Conservation (phyloP, 2,888 invertebrate species). For the Dasysyrphus albostriatus region DNA sequence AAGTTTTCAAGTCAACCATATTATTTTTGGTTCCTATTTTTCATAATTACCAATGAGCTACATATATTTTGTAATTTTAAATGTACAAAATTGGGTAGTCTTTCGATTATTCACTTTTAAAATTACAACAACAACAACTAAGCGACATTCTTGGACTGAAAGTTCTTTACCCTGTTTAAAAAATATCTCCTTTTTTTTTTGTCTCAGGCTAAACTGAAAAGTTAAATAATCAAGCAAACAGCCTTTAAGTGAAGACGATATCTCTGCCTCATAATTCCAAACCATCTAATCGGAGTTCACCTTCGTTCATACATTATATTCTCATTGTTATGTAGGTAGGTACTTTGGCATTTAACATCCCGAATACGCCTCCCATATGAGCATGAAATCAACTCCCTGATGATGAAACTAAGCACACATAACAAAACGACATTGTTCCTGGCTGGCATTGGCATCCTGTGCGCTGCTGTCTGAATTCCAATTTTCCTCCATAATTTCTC, state of each 20-base stretch:
- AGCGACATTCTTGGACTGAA: too few relatives aligned
- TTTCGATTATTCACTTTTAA: too few relatives aligned
- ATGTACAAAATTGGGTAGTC: too few relatives aligned
- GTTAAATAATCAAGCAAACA: neutral
- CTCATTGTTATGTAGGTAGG: conserved; percentile 29
- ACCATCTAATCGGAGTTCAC: neutral
- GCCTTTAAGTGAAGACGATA: neutral
- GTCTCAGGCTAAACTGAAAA: neutral
- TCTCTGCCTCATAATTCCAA: neutral
- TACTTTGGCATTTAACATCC: conserved; percentile 22
- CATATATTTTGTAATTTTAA: too few relatives aligned
- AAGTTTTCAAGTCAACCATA: too few relatives aligned
- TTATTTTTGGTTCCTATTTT: too few relatives aligned
- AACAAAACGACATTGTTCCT: conserved; percentile 33
- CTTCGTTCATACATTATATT: neutral
- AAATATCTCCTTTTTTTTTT: neutral
- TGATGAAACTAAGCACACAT: conserved; percentile 19
- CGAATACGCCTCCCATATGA: conserved; percentile 37
- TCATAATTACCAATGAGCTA: too few relatives aligned
- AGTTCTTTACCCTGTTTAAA: too few relatives aligned
- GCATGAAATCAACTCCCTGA: conserved; percentile 38
- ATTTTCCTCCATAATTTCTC: conserved; percentile 43
- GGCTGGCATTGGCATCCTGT: conserved; percentile 2
- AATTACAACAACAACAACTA: too few relatives aligned
- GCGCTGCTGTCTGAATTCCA: conserved; percentile 42